These are phyloP conservation scores for Esperia sulphurella DNA, from an alignment of 2,888 invertebrate genomes.

Conservation along the genomic window DNA sequence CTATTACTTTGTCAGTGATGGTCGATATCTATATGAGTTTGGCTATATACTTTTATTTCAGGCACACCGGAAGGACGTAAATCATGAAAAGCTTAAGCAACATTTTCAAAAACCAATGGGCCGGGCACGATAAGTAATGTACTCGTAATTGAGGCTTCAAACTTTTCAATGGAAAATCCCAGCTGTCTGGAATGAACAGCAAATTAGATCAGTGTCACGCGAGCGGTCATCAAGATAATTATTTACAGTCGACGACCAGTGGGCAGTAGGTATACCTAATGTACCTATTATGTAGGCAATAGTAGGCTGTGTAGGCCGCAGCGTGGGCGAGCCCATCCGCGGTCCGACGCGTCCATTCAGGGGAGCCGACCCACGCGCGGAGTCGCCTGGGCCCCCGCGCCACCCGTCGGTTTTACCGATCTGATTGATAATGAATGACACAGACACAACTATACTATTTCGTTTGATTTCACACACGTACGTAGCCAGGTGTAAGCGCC, in stretches of 20 bases:
- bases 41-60: too few relatives aligned
- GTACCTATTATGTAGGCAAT: conserved; percentile 12
- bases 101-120: neutral
- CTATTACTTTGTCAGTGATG: too few relatives aligned
- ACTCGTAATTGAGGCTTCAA: too few relatives aligned
- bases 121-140: too few relatives aligned
- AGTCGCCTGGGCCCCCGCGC: conserved; percentile 30
- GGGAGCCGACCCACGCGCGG: too few relatives aligned
- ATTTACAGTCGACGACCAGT: conserved; percentile 30
- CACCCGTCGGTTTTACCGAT: conserved; percentile 44
- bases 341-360: conserved; percentile 58
- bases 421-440: conserved; percentile 51
- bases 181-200: conserved; percentile 18
- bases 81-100: too few relatives aligned
- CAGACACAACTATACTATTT: conserved; percentile 33
- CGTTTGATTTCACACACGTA: conserved; percentile 27
- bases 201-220: conserved; percentile 41
- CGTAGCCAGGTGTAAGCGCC: neutral
- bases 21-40: too few relatives aligned
- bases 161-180: conserved; percentile 20
- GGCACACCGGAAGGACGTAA: too few relatives aligned
- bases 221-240: conserved; percentile 47
- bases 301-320: conserved; percentile 23
- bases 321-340: conserved; percentile 45
- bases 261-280: conserved; percentile 20